Conservation (phyloP, 2,888 invertebrate species). For the Andrena fulva region DNA sequence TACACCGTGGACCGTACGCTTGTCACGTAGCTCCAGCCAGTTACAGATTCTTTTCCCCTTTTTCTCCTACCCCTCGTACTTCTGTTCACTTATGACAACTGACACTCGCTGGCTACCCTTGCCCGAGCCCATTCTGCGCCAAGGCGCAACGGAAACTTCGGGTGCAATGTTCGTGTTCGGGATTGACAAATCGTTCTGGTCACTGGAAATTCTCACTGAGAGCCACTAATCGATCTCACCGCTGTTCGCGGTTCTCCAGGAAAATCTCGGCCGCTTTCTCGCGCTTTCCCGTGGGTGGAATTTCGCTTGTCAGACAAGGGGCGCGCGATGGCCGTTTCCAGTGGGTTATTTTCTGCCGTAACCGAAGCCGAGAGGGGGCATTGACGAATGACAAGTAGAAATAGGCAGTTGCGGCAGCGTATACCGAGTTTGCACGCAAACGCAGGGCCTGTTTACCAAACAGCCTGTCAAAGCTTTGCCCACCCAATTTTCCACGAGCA, state of each 20-base stretch:
- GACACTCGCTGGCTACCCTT: too few relatives aligned
- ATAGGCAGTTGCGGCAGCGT: slow-evolving; percentile 46
- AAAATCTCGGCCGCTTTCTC: slow-evolving; percentile 18
- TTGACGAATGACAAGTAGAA: slow-evolving; percentile 64
- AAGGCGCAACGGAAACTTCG: not conserved
- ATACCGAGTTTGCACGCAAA: slow-evolving; percentile 67
- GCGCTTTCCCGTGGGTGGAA: not conserved
- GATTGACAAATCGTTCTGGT: slow-evolving; percentile 5
- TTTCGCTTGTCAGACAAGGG: slow-evolving; percentile 2
- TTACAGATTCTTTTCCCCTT: not conserved
- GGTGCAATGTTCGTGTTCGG: not conserved
- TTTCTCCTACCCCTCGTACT: too few relatives aligned
- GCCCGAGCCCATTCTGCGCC: too few relatives aligned
- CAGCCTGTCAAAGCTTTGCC: slow-evolving; percentile 78
- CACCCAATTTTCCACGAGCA: slow-evolving; percentile 75
- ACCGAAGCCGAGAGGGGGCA: slow-evolving; percentile 57
- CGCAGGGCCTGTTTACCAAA: slow-evolving; percentile 74
- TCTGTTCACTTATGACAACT: too few relatives aligned
- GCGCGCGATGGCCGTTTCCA: slow-evolving; percentile 10
- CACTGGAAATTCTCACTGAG: slow-evolving; percentile 5
- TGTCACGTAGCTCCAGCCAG: not conserved
- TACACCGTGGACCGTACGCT: not conserved
- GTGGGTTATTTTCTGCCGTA: slow-evolving; percentile 62
- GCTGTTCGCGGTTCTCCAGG: not conserved
- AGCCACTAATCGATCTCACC: slow-evolving; percentile 9